Evolutionary conservation across 2,888 invertebrate species (phyloP).

Genomic region (Stenoptilia bipunctidactyla): DNA sequence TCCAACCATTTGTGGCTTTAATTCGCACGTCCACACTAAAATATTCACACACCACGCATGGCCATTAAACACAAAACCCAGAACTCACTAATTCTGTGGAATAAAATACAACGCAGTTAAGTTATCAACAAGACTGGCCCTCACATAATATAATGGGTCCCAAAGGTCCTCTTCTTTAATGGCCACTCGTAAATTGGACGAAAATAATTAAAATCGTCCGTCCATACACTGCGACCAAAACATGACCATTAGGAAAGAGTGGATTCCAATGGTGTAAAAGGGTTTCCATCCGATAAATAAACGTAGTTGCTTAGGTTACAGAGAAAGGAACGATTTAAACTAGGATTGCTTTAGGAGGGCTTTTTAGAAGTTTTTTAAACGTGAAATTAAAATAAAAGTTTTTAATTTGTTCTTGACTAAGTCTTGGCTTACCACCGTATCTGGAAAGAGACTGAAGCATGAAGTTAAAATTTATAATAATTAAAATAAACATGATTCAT

Average conservation of each 20-base stretch:
- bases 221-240: conserved; percentile 51
- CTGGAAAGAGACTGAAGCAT: too few relatives aligned
- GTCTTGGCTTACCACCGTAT: too few relatives aligned
- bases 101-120: conserved; percentile 58
- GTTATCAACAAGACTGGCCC: conserved; percentile 63
- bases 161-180: conserved; percentile 62
- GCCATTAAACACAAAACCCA: conserved; percentile 24
- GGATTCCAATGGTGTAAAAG: conserved; percentile 47
- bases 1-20: background rate
- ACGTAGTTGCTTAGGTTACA: conserved; percentile 23
- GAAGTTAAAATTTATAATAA: too few relatives aligned
- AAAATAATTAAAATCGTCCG: conserved; percentile 69
- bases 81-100: conserved; percentile 41
- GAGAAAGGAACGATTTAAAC: conserved; percentile 25
- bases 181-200: conserved; percentile 68
- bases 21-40: background rate
- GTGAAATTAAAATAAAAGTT: too few relatives aligned
- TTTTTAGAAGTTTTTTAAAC: too few relatives aligned
- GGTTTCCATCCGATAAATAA: conserved; percentile 61
- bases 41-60: conserved; percentile 10
- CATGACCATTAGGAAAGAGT: conserved; percentile 53
- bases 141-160: conserved; percentile 56
- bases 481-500: too few relatives aligned
- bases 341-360: too few relatives aligned
- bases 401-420: too few relatives aligned